Evolutionary conservation across 1,140 invertebrate species (phyloP), one percentile per base, ranked within the genome.

Genomic region (Zophobas atratus): DNA sequence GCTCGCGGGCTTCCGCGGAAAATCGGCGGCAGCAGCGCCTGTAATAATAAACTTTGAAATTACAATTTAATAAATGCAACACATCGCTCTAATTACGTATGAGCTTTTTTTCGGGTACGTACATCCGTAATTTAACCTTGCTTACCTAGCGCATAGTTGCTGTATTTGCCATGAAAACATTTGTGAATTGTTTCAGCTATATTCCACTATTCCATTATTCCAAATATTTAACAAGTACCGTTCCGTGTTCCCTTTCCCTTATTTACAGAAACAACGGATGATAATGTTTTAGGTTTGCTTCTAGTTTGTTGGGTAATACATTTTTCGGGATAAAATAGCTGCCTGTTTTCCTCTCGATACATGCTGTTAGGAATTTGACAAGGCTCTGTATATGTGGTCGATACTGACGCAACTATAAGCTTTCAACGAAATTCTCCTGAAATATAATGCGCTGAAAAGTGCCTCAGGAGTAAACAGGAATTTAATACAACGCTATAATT

Each of bases 291-390:
- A 57, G 34, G 34, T 33, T 46, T 57, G 20, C 6, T 39, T 60
- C 56, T 35, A 60, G 35, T 60, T 60, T 60, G 34, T 36, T 36
- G 6, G 8, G 35, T 32, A 2, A 60, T 1, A 36, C 20, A 36
- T 60, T 36, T 39, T 39, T 38, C 6, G n/a, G 56, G 36, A 38
- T 36, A 36, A 60, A 33, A 35, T 33, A 35, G 3, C 38, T 39
- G 8, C 55, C 56, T 60, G 56, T 60, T 60, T 60, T 60, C 56
- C 56, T 60, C 56, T n/a, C 56, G 36, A 60, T 60, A 60, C 56
- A 60, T 6, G 56, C 35, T 57, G 56, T 35, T 57, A 57, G 35
- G 34, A 34, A 57, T 57, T 35, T 36, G 56, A 60, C 56, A 60
- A 60, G 56, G 56, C 36, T 6, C 38, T 60, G 56, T 36, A 60